Percentiles rank a stretch among this genome's conserved stretches.
Conservation (phyloP, 1,140 invertebrate species). For the Papilio polyxenes region DNA sequence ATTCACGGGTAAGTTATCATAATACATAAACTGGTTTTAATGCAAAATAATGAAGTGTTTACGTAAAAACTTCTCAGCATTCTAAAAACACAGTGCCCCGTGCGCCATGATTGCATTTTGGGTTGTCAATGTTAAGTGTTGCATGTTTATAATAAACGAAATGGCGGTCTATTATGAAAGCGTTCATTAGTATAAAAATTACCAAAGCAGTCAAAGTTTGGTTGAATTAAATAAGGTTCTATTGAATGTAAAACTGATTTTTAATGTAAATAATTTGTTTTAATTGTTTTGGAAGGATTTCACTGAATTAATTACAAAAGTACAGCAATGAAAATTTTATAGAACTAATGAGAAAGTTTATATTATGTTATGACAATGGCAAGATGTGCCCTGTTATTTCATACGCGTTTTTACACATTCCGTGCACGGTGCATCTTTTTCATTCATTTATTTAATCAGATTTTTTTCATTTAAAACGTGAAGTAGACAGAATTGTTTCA, state of each 20-base stretch:
- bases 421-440: not conserved
- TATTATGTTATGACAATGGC: not conserved
- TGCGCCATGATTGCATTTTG: constrained; percentile 82
- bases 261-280: constrained; percentile 28
- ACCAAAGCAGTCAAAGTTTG: constrained; percentile 16
- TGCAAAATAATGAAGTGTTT: constrained; percentile 79
- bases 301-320: not conserved
- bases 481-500: too few species aligned
- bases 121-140: constrained; percentile 80
- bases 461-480: too few species aligned
- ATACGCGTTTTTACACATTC: not conserved
- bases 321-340: not conserved
- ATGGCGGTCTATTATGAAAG: constrained; percentile 69
- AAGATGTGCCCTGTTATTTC: not conserved
- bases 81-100: constrained; percentile 80
- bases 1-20: constrained; percentile 71
- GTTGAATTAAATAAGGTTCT: not conserved
- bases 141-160: constrained; percentile 66
- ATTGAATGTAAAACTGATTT: not conserved
- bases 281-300: not conserved
- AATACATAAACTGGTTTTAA: constrained; percentile 72
- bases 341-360: not conserved
- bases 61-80: constrained; percentile 81
- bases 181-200: constrained; percentile 55
- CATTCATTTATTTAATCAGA: not conserved